These are phyloP conservation scores for Leptinotarsa undecemlineata DNA, from an alignment of 1,140 invertebrate species.

Conservation along the genomic window DNA sequence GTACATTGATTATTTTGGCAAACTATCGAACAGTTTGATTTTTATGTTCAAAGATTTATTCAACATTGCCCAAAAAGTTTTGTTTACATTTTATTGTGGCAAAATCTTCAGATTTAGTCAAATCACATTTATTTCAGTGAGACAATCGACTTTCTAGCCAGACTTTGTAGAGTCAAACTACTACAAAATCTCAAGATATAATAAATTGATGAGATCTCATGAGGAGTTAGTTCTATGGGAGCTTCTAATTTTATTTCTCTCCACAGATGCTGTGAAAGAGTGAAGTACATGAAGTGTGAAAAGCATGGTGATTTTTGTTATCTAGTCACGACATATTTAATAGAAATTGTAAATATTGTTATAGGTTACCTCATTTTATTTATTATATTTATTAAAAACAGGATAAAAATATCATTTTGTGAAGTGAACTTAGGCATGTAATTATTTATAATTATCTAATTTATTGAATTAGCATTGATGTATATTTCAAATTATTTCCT, in stretches of 20 bases:
- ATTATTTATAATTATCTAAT: constrained; percentile 17
- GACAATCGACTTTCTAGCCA: constrained; percentile 5
- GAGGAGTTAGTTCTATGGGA: background rate
- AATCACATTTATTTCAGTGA: background rate
- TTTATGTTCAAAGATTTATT: too few relatives aligned
- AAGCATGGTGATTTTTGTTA: constrained; percentile 25
- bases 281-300: background rate
- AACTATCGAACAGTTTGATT: too few relatives aligned
- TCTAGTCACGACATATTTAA: constrained; percentile 26
- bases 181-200: too few relatives aligned
- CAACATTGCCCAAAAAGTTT: too few relatives aligned
- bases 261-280: background rate
- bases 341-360: constrained; percentile 29
- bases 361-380: constrained; percentile 27
- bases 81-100: too few relatives aligned
- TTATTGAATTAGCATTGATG: constrained; percentile 16
- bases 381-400: constrained; percentile 30
- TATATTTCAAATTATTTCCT: constrained; percentile 36
- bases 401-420: constrained; percentile 4
- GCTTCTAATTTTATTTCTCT: background rate
- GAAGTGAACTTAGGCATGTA: constrained; percentile 19
- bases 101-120: background rate
- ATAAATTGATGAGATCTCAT: too few relatives aligned
- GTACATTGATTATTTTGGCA: too few relatives aligned
- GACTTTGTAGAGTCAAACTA: background rate